Percentiles rank a stretch among this genome's conserved stretches.
Conservation (phyloP, 2,797 vertebrate species). For the Coregonus sp. region DNA sequence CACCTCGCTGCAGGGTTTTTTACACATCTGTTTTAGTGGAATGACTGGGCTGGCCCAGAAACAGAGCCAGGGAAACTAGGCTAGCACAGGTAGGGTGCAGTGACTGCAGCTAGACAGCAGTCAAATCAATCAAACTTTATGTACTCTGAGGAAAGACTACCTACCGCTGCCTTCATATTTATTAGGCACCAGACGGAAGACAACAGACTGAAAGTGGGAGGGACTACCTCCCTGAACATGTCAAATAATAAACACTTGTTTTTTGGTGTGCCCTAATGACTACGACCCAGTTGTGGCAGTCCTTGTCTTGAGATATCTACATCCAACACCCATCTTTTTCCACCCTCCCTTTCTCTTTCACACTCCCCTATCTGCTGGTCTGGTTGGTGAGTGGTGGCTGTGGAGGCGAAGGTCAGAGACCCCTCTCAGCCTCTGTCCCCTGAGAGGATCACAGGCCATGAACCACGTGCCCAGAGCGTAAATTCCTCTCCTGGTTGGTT, state of each 20-base stretch:
- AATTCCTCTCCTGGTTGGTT: too few relatives aligned
- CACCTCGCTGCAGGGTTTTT: not conserved
- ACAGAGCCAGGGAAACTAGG: conserved; percentile 1
- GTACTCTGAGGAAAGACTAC: not conserved
- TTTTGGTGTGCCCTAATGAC: not conserved
- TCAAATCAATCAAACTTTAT: not conserved
- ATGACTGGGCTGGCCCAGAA: not conserved
- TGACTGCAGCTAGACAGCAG: not conserved
- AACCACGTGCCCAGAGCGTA: too few relatives aligned
- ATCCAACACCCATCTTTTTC: not conserved
- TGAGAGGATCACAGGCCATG: too few relatives aligned
- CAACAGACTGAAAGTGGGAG: not conserved
- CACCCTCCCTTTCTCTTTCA: not conserved
- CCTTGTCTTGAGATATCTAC: not conserved
- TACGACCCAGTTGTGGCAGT: not conserved
- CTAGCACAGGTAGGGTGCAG: not conserved
- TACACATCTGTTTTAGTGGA: not conserved
- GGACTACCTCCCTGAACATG: not conserved
- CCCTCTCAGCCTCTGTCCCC: not conserved
- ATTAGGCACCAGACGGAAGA: not conserved
- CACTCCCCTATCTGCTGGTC: not conserved
- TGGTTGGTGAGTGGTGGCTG: not conserved
- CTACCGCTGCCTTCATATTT: not conserved
- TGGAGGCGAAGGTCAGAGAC: not conserved
- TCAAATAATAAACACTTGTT: not conserved